Evolutionary conservation across 2,888 invertebrate species (phyloP).

Genomic region (Netelia melanura): DNA sequence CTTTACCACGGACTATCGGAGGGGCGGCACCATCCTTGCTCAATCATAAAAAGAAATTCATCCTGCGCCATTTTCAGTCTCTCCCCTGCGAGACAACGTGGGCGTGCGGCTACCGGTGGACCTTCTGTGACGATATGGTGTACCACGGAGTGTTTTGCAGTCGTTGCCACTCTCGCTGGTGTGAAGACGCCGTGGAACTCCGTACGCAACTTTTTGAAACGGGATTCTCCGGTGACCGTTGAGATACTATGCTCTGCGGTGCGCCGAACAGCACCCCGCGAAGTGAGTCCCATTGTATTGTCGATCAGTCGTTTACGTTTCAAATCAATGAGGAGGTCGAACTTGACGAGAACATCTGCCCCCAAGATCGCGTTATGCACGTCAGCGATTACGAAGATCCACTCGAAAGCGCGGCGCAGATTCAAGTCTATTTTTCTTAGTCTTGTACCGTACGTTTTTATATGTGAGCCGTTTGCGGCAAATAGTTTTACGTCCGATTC

Average conservation of each 20-base stretch:
- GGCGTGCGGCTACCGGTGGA: conserved; percentile 76
- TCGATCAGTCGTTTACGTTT: conserved; percentile 28
- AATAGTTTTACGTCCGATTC: not conserved
- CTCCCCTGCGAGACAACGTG: conserved; percentile 78
- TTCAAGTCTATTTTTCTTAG: conserved; percentile 40
- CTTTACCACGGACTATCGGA: conserved; percentile 82
- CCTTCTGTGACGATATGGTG: conserved; percentile 79
- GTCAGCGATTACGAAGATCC: conserved; percentile 64
- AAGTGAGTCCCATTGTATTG: conserved; percentile 69
- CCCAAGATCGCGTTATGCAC: conserved; percentile 57
- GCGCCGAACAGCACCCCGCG: not conserved
- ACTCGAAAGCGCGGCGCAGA: conserved; percentile 49
- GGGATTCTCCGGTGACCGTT: not conserved
- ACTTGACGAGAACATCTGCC: conserved; percentile 57
- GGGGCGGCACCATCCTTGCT: conserved; percentile 82
- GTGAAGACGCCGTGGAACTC: conserved; percentile 38
- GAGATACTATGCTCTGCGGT: conserved; percentile 3
- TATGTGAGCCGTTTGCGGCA: conserved; percentile 50
- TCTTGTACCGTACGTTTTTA: conserved; percentile 55
- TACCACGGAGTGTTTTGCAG: conserved; percentile 56
- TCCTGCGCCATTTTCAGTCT: conserved; percentile 69
- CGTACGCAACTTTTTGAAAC: conserved; percentile 6
- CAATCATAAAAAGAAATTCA: conserved; percentile 78
- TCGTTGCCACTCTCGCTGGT: conserved; percentile 32
- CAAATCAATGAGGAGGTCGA: conserved; percentile 61